Conservation (phyloP, 2,888 invertebrate species). For the Chrysopilus asiliformis region DNA sequence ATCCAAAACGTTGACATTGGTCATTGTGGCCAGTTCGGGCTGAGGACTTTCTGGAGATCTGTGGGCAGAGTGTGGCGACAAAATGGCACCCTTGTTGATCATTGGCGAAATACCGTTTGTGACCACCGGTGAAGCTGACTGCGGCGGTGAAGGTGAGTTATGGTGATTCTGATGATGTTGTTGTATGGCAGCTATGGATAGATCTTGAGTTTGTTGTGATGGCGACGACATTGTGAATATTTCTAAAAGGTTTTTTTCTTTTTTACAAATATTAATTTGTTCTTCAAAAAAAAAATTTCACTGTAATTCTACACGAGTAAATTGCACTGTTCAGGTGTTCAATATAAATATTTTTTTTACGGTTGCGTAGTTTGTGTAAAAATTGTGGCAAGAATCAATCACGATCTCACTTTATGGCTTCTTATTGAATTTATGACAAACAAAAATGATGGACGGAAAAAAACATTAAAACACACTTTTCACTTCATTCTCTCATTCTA, state of each 20-base stretch:
- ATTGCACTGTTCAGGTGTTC: too few species aligned
- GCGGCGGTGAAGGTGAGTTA: conserved; percentile 19
- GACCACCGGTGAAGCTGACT: conserved; percentile 17
- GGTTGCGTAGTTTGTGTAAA: too few species aligned
- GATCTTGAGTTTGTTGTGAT: conserved; percentile 19
- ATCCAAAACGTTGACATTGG: conserved; percentile 71
- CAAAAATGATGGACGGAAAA: too few species aligned
- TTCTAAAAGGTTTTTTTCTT: not conserved
- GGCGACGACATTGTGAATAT: conserved; percentile 19
- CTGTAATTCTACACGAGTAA: not conserved
- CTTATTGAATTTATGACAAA: too few species aligned
- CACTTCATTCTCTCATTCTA: too few species aligned
- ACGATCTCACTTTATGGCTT: too few species aligned
- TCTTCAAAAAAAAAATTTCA: not conserved
- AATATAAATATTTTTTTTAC: too few species aligned
- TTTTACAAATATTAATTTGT: not conserved
- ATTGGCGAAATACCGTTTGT: conserved; percentile 27
- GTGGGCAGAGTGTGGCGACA: conserved; percentile 29
- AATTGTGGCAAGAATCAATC: too few species aligned
- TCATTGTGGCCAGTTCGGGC: conserved; percentile 74
- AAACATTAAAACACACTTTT: too few species aligned
- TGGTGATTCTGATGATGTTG: conserved; percentile 15
- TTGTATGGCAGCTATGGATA: conserved; percentile 19
- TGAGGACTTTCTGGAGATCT: conserved; percentile 49
- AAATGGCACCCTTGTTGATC: conserved; percentile 15